Conservation (phyloP, 2,888 invertebrate genomes). For the Chorisops tibialis region DNA sequence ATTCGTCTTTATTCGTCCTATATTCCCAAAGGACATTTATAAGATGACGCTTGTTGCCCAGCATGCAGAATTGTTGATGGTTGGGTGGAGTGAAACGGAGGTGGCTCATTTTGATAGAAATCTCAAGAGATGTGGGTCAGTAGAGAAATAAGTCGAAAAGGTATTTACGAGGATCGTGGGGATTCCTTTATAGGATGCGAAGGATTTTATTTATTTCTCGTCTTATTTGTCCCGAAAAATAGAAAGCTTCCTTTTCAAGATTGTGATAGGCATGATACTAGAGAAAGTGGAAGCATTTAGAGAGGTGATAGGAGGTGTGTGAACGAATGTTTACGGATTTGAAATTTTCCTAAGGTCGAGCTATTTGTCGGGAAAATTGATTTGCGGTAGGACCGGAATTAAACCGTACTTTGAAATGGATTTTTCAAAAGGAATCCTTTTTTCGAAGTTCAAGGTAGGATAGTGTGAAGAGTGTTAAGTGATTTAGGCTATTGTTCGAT, state of each 20-base stretch:
- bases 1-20: not conserved
- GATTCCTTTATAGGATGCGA: constrained; percentile 7
- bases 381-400: constrained; percentile 23
- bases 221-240: no score
- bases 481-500: no score
- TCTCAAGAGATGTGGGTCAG: constrained; percentile 13
- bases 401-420: constrained; percentile 5
- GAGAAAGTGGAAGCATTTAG: not conserved
- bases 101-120: not conserved
- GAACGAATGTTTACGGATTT: not conserved
- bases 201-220: no score
- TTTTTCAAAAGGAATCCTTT: not conserved
- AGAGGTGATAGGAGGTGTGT: not conserved
- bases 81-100: not conserved
- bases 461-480: no score
- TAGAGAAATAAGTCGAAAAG: constrained; percentile 25
- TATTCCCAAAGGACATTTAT: constrained; percentile 8
- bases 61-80: not conserved
- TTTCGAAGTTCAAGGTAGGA: no score
- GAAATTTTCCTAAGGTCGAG: constrained; percentile 14
- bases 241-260: no score
- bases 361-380: constrained; percentile 20
- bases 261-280: no score
- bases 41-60: constrained; percentile 9
- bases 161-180: constrained; percentile 14